These are phyloP conservation scores for Oryctolagus cuniculus DNA, from an alignment of 2,113 vertebrate genomes.

Conservation along the genomic window mOryCun1.1 NC_091440.1:8697501-8698000, in stretches of 20 bases:
- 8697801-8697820: not conserved
- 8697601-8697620: not conserved
- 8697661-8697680: not conserved
- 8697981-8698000: not conserved
- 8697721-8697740: not conserved
- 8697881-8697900: not conserved
- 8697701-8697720: no score
- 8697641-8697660: not conserved
- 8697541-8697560: not conserved
- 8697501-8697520: not conserved
- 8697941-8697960: accelerated
- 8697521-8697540: not conserved
- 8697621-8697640: no score
- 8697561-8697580: no score
- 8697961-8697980: not conserved
- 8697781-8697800: not conserved
- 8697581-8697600: not conserved
- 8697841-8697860: not conserved
- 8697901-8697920: not conserved
- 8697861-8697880: not conserved
- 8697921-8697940: accelerated
- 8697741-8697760: not conserved
- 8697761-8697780: not conserved
- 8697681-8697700: not conserved
- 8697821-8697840: not conserved